These are phyloP conservation scores for Melopsittacus undulatus DNA, from an alignment of 2,797 vertebrate species.

Conservation along the genomic window DNA sequence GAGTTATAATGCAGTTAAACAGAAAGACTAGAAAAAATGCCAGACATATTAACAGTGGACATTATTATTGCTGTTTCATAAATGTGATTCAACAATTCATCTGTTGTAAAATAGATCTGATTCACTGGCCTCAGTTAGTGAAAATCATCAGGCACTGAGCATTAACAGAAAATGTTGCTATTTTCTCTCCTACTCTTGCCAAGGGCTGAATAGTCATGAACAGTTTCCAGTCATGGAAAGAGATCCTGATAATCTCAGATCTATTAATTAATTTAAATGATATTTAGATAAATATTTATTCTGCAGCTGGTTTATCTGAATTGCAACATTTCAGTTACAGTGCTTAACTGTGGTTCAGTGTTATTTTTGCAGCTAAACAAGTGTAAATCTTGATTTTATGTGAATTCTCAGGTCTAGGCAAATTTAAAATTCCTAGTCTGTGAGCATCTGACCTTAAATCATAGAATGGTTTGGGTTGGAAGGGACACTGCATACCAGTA, in stretches of 20 bases:
- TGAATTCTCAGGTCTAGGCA: not conserved
- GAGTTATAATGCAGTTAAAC: not conserved
- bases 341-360: not conserved
- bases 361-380: not conserved
- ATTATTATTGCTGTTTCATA: not conserved
- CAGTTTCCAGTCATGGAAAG: not conserved
- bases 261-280: not conserved
- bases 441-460: not conserved
- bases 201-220: not conserved
- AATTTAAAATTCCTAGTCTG: not conserved
- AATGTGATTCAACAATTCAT: not conserved
- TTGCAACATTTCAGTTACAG: not conserved
- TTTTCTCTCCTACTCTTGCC: not conserved
- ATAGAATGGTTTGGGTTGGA: not conserved
- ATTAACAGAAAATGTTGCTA: not conserved
- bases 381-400: not conserved
- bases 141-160: not conserved
- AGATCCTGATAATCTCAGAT: not conserved
- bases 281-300: not conserved
- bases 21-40: not conserved
- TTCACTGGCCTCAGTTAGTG: not conserved
- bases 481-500: not conserved
- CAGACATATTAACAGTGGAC: not conserved
- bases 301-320: not conserved
- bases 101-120: not conserved